A percentile compares a stretch with the other conserved stretches of the same genome.
Evolutionary conservation across 2,113 vertebrate species (phyloP).

Genomic region (Talpa occidentalis): DNA sequence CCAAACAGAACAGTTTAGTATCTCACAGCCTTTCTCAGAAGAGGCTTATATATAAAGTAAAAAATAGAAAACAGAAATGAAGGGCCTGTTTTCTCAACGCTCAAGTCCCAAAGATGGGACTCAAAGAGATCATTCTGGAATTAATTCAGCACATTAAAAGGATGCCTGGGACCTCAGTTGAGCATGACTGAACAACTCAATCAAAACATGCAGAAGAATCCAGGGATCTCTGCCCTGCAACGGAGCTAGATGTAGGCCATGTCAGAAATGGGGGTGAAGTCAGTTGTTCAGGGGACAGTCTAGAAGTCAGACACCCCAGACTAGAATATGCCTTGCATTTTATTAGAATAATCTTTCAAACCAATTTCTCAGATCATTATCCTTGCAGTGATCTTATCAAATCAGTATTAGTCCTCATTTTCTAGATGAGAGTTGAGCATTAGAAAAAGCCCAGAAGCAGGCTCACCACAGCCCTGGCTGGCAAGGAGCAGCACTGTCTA

Average conservation of each 20-base stretch:
- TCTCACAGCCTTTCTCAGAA: neutral
- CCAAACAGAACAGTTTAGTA: neutral
- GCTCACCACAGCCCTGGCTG: no score
- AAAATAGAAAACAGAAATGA: neutral
- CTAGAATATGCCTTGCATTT: neutral
- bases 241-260: neutral
- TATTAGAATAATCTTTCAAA: neutral
- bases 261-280: neutral
- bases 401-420: neutral
- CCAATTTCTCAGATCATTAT: neutral
- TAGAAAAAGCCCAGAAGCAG: neutral
- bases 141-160: neutral
- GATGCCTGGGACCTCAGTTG: neutral
- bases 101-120: neutral
- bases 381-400: neutral
- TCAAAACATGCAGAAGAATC: neutral
- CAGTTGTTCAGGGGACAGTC: neutral
- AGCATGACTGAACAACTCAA: slow-evolving; percentile 3
- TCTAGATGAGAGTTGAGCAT: neutral
- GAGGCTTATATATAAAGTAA: neutral
- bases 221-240: neutral
- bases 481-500: neutral
- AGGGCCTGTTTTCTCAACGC: neutral
- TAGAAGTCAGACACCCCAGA: neutral
- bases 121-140: neutral